Conservation (phyloP, 2,113 vertebrate genomes). For the Myrmecobius fasciatus region DNA sequence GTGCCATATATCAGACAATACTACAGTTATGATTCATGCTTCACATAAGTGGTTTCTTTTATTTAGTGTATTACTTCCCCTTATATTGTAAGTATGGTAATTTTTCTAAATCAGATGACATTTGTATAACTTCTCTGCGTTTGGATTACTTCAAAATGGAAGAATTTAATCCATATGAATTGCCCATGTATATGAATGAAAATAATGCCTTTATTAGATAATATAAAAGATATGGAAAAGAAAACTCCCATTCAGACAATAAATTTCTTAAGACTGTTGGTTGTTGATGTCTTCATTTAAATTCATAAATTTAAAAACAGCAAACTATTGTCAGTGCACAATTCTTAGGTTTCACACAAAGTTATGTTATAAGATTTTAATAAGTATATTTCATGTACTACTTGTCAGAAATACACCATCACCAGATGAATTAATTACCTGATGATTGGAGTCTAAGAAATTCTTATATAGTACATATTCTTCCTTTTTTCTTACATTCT, state of each 20-base stretch:
- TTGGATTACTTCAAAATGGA: slow-evolving; percentile 11
- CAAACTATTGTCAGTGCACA: not conserved
- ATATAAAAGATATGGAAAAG: not conserved
- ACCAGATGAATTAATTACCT: not conserved
- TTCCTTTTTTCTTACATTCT: not conserved
- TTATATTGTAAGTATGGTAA: slow-evolving; percentile 11
- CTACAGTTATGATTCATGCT: not conserved
- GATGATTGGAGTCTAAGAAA: not conserved
- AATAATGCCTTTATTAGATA: not conserved
- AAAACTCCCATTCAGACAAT: not conserved
- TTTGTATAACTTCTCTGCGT: slow-evolving; percentile 17
- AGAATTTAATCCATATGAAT: not conserved
- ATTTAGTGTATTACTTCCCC: not conserved
- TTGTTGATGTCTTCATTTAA: slow-evolving; percentile 19
- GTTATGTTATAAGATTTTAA: not conserved
- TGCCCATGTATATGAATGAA: not conserved
- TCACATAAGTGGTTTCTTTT: not conserved
- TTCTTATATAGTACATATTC: not conserved
- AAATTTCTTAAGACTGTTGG: not conserved
- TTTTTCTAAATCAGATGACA: not conserved
- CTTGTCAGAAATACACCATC: not conserved
- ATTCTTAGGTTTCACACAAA: not conserved
- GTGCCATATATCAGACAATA: not conserved
- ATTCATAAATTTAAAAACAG: slow-evolving; percentile 15
- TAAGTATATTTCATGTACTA: not conserved